Conservation (phyloP, 2,113 vertebrate genomes). For the Myrmecobius fasciatus region DNA sequence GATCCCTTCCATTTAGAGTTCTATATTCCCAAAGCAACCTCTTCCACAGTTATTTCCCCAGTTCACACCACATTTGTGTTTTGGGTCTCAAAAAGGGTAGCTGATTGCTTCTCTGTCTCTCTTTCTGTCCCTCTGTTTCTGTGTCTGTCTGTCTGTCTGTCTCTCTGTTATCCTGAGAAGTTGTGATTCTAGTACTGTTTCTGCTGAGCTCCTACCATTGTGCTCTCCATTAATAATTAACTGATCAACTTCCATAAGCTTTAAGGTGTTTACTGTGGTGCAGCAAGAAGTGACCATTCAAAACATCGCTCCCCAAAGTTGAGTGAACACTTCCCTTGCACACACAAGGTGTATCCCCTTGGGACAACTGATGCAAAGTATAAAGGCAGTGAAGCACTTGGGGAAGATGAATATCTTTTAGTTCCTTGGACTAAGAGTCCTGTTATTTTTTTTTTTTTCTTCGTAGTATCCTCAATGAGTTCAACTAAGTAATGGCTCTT, state of each 20-base stretch:
- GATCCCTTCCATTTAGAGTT: background rate
- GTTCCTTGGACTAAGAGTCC: background rate
- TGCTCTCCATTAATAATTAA: background rate
- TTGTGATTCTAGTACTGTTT: background rate
- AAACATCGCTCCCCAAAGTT: background rate
- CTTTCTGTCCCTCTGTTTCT: too few relatives aligned
- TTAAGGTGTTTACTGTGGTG: background rate
- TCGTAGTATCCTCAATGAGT: background rate
- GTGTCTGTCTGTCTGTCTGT: too few relatives aligned
- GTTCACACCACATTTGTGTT: background rate
- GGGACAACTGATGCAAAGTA: background rate
- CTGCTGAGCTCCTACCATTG: too few relatives aligned
- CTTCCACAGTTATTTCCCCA: background rate
- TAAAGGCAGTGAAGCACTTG: background rate
- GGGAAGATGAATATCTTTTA: background rate
- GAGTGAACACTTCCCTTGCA: background rate
- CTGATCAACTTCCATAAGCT: background rate
- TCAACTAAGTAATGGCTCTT: background rate
- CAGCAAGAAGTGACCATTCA: background rate
- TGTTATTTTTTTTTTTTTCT: background rate
- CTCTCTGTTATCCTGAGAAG: background rate
- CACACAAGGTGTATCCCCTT: background rate
- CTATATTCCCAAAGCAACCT: background rate
- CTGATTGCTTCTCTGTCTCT: background rate
- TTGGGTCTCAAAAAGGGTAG: background rate